phyloP scores from a whole-genome alignment of 2,113 vertebrate genomes.

The Camelus bactrianus region DNA sequence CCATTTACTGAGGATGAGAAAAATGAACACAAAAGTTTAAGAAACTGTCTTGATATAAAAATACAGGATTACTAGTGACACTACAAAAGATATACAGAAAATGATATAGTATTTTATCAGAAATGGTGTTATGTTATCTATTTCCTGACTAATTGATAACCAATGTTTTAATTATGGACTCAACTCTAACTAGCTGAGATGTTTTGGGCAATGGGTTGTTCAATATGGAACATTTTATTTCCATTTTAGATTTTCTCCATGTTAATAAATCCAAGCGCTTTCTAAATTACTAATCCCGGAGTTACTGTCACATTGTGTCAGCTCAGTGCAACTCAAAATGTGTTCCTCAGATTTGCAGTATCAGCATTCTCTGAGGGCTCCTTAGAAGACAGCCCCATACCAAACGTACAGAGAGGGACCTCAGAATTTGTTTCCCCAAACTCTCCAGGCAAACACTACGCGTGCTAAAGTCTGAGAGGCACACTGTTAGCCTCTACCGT shows the following conservation, averaged over 20 bases:
- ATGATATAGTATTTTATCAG: not conserved
- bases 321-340: not conserved
- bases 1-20: not conserved
- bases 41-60: conserved; percentile 2
- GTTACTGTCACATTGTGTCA: not conserved
- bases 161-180: conserved; percentile 11
- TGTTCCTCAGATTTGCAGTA: not conserved
- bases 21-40: not conserved
- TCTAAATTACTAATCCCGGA: not conserved
- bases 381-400: not conserved
- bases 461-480: not conserved
- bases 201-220: not conserved
- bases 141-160: not conserved
- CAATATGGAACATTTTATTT: not conserved
- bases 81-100: conserved; percentile 15
- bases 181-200: conserved; percentile 3
- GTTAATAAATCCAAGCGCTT: not conserved
- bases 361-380: not conserved
- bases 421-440: not conserved
- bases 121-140: not conserved
- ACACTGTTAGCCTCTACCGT: not conserved
- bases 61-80: not conserved
- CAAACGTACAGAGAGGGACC: not conserved
- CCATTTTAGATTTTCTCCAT: not conserved
- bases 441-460: not conserved